A percentile compares a stretch with the other conserved stretches of the same genome.
Conservation (phyloP, 2,113 vertebrate genomes). For the Thamnophis sirtalis region DNA sequence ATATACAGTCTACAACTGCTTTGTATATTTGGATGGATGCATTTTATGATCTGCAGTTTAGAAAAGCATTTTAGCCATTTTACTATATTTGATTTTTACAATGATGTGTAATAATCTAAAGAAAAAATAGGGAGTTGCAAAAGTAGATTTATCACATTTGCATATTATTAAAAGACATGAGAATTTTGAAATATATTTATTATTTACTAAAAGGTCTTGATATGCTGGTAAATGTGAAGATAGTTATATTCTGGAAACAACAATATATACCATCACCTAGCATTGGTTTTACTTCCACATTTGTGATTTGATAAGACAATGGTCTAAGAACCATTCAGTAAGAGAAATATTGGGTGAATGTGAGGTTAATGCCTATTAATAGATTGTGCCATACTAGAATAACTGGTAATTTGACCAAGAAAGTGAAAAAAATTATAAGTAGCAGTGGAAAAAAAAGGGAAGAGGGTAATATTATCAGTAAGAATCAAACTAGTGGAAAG, state of each 20-base stretch:
- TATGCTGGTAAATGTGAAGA: neutral
- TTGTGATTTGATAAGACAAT: slow-evolving; percentile 49
- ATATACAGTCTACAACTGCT: neutral
- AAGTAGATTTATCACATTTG: neutral
- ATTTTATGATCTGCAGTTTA: neutral
- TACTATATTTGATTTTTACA: neutral
- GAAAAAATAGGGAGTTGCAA: neutral
- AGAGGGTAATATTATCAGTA: neutral
- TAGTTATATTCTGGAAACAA: slow-evolving; percentile 8
- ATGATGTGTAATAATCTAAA: neutral
- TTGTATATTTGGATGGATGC: neutral
- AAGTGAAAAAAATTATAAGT: slow-evolving; percentile 34
- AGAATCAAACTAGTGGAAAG: slow-evolving; percentile 26
- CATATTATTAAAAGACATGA: neutral
- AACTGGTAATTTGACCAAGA: slow-evolving; percentile 35
- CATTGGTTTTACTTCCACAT: slow-evolving; percentile 36
- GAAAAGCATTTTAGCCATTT: neutral
- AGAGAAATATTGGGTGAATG: slow-evolving; percentile 38
- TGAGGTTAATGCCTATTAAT: slow-evolving; percentile 50
- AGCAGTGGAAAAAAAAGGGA: slow-evolving; percentile 2
- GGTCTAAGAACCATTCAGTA: slow-evolving; percentile 42
- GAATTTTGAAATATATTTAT: neutral
- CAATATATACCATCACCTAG: slow-evolving; percentile 16
- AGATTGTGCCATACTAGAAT: slow-evolving; percentile 28
- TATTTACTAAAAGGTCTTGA: neutral